Conservation (phyloP, 2,797 vertebrate species). For the Neostethus bicornis region DNA sequence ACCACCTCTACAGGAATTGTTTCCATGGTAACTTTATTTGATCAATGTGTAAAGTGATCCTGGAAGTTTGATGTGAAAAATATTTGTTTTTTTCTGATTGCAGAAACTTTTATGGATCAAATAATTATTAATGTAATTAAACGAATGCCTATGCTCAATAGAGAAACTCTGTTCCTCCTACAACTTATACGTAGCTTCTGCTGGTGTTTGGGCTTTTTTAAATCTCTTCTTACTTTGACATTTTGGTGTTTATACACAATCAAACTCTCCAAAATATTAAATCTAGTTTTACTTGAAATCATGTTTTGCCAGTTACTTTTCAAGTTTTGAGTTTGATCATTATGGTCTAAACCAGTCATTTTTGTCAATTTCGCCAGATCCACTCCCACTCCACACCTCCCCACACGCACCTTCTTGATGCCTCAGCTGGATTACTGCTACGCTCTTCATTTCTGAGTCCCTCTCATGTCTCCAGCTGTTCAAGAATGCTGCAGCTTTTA, state of each 20-base stretch:
- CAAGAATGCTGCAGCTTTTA: too few relatives aligned
- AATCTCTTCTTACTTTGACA: slow-evolving; percentile 1
- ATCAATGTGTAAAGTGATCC: background rate
- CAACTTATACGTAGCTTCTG: background rate
- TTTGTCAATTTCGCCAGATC: background rate
- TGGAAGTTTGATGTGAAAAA: background rate
- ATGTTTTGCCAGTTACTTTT: background rate
- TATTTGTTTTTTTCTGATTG: background rate
- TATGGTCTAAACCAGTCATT: background rate
- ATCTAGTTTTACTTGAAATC: background rate
- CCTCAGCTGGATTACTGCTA: background rate
- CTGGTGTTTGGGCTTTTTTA: background rate
- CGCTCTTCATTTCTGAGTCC: too few relatives aligned
- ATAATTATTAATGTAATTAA: background rate
- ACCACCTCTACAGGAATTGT: background rate
- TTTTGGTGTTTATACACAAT: background rate
- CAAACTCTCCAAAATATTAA: background rate
- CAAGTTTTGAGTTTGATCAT: background rate
- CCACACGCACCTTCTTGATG: background rate
- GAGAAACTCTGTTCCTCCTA: background rate
- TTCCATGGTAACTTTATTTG: background rate
- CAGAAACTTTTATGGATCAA: background rate
- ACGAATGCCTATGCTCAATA: background rate
- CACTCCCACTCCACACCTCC: background rate
- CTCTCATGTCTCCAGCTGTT: too few relatives aligned